These are phyloP conservation scores for Thecophora atra DNA, from an alignment of 2,888 invertebrate genomes.

Conservation along the genomic window DNA sequence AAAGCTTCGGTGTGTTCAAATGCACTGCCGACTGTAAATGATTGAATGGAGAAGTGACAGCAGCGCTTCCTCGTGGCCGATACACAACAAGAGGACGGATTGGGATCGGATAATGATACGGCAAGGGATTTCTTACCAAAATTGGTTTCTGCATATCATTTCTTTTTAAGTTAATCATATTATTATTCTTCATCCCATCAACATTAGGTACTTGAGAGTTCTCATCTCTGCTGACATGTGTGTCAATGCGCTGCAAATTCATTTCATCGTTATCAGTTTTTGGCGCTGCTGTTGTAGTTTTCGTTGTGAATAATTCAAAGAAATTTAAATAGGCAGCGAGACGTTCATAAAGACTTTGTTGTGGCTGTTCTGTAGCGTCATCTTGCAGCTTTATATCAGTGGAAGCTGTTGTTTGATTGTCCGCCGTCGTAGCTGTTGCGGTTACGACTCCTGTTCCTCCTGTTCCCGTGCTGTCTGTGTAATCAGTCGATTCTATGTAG, in stretches of 20 bases:
- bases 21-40: conserved; percentile 43
- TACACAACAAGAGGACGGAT: conserved; percentile 44
- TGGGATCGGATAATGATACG: conserved; percentile 58
- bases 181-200: background rate
- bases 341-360: conserved; percentile 48
- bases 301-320: conserved; percentile 49
- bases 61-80: background rate
- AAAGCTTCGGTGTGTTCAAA: conserved; percentile 52
- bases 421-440: background rate
- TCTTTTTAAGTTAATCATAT: background rate
- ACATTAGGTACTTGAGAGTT: background rate
- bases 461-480: conserved; percentile 44
- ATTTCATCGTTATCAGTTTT: conserved; percentile 14
- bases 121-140: conserved; percentile 49
- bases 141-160: conserved; percentile 39
- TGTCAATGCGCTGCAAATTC: conserved; percentile 27
- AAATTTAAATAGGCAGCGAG: conserved; percentile 51
- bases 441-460: background rate
- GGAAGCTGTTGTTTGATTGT: too few species aligned
- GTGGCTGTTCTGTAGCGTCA: background rate
- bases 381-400: too few species aligned
- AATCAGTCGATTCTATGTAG: conserved; percentile 54
- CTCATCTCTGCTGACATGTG: too few species aligned
- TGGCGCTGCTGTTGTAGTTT: background rate
- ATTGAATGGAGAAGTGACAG: background rate